Base-by-base conservation (phyloP, 2,113 vertebrate species). In the Dissostichus mawsoni region DNA sequence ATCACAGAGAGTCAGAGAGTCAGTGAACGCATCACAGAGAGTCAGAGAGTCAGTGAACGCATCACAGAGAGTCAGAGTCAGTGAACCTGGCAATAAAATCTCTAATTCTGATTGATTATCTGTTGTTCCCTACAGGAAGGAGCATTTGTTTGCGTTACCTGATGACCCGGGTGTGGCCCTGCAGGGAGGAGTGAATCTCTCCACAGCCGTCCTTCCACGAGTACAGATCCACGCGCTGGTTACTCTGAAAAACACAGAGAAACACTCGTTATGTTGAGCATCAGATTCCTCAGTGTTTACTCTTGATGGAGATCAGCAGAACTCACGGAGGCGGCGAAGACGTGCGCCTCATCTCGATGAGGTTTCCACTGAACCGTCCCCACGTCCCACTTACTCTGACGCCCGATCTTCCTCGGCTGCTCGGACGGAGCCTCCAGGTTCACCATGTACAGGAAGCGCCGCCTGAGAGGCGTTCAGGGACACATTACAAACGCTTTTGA, bases 381-480 rank as follows among this genome's bases (percentile, higher is more conserved):
- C 0, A 99, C 97, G 82, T 99, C 98, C 98, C 98, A 99, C 71
- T 99, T 99, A 93, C 98, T 99, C 92, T 99, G 98, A 0, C 98
- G 96, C 8, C 96, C 94, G 23, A 99, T 99, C 89, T 99, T 99
- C 0, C 96, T 92, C 10, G 97, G 96, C 0, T 95, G 92, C 63
- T 99, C 98, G 0, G 95, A 96, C 0, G 98, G 98, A 0, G 94
- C 93, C 67, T 99, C 98, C 76, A 99, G 94, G 88, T 97, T 98
- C 81, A 99, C 97, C 3, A 99, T 94, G 92, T 99, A 99, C 2
- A 99, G 95, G 90, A 98, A 99, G 3, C 97, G 96, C 13, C 98
- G 96, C 69, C 98, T 99, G 89, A 12, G 7, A 18, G 10, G 47
- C 12, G 45, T 47, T 47, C 29, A 29, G 33, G 33, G 33, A 33